Evolutionary conservation across 2,888 invertebrate species (phyloP), one percentile per base, ranked within the genome.

Genomic region (Caenorhabditis sp.): DNA sequence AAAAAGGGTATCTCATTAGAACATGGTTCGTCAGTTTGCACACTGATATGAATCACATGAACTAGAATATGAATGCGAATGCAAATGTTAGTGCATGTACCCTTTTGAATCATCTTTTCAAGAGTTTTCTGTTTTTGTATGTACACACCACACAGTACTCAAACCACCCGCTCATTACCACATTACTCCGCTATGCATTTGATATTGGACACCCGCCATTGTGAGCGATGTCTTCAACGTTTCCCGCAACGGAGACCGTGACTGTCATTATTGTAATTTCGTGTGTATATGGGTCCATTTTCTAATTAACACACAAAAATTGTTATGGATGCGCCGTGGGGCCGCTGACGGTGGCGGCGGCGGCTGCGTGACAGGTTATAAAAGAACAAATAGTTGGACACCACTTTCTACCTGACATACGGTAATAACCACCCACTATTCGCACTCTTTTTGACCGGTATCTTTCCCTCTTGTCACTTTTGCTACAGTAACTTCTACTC

Each of bases 221-320:
- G 59, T 66, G 58, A 58, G 43, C 59, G 58, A 58, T 58, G 58
- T 70, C 56, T 72, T 71, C 70, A 32, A 15, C 59, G 59, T 70
- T 71, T 71, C 48, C 73, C 73, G 73, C 73, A 73, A 73, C 50
- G 65, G 41, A 43, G 13, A 45, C 24, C 45, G 46, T 32, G 52
- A 59, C 68, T 63, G 62, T 75, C 62, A 75, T 75, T 75, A 75
- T 68, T 62, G 68, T 68, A 61, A 68, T 75, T 68, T 43, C 46
- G 53, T 45, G 56, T 22, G 26, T 22, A 53, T 52, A 30, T 20
- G 39, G 52, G 55, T 73, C 75, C 66, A 75, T 75, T 75, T 75
- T 55, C 75, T 75, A 75, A 75, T 75, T 75, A 75, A 74, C 59
- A 17, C 46, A 59, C 37, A 65, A 73, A 73, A 73, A 73, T 62